Conservation (phyloP, 2,888 invertebrate genomes). For the Xanthostigma xanthostigma region DNA sequence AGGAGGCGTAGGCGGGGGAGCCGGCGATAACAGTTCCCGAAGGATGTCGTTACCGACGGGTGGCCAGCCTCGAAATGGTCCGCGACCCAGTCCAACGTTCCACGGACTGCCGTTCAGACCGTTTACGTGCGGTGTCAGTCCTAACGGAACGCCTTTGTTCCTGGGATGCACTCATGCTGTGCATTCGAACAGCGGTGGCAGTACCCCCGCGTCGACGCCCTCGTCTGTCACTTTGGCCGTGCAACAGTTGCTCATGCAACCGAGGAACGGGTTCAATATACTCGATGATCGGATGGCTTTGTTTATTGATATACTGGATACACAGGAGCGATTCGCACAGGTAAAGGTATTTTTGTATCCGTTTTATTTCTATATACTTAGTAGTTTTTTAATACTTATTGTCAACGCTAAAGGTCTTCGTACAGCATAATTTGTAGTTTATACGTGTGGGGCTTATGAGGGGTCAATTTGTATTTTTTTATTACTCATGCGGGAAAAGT, state of each 20-base stretch:
- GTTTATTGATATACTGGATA: conserved; percentile 69
- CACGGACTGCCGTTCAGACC: conserved; percentile 38
- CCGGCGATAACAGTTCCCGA: conserved; percentile 20
- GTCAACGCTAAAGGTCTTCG: too few species aligned
- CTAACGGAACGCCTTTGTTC: conserved; percentile 29
- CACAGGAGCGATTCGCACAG: conserved; percentile 70
- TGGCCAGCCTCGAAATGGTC: conserved; percentile 31
- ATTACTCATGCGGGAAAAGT: too few species aligned
- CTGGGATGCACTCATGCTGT: conserved; percentile 33
- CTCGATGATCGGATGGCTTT: conserved; percentile 64
- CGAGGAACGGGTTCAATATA: conserved; percentile 59
- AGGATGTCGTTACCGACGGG: conserved; percentile 36
- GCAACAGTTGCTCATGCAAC: conserved; percentile 49
- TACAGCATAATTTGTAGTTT: too few species aligned
- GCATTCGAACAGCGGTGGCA: conserved; percentile 16
- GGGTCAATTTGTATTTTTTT: too few species aligned
- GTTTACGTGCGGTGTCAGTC: conserved; percentile 28
- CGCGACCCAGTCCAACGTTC: conserved; percentile 47
- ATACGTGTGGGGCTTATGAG: too few species aligned
- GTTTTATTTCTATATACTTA: too few species aligned
- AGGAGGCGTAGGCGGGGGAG: conserved; percentile 9
- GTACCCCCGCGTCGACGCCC: conserved; percentile 31
- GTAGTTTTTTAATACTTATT: too few species aligned
- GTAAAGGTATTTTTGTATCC: conserved; percentile 28
- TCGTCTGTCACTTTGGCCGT: conserved; percentile 55